Percentiles rank a stretch among this genome's conserved stretches.
Conservation (phyloP, 2,797 vertebrate genomes). For the Phoebastria nigripes region DNA sequence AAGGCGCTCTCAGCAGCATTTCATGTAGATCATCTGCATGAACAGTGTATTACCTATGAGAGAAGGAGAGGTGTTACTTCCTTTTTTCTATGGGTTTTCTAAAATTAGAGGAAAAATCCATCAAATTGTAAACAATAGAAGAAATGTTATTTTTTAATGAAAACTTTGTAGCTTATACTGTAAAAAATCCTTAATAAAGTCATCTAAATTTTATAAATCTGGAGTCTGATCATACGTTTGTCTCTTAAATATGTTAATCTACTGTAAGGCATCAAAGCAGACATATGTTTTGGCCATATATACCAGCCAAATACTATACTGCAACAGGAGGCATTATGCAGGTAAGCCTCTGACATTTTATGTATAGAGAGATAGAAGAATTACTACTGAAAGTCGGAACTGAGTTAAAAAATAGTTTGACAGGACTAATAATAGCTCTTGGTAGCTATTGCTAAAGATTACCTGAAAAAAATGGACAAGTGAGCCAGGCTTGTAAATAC, state of each 20-base stretch:
- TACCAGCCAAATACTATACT: background rate
- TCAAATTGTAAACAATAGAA: background rate
- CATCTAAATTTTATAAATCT: background rate
- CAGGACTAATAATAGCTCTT: background rate
- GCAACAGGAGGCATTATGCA: background rate
- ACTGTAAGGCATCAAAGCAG: background rate
- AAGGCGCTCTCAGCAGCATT: background rate
- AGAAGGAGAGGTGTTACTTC: background rate
- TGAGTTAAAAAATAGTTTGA: background rate
- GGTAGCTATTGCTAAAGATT: background rate
- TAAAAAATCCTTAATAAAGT: background rate
- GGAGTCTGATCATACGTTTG: background rate
- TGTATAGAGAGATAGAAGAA: background rate
- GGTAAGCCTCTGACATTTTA: background rate
- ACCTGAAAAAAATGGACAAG: background rate
- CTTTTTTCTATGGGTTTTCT: background rate
- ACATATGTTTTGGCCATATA: background rate
- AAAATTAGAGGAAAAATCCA: background rate
- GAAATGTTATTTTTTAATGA: background rate
- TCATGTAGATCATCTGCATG: background rate
- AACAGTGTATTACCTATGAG: background rate
- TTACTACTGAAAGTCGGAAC: background rate
- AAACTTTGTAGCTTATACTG: background rate
- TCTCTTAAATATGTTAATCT: background rate
- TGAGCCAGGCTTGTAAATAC: background rate